Evolutionary conservation across 1,140 invertebrate species (phyloP).

Genomic region (Thalassaphorura encarpata): DNA sequence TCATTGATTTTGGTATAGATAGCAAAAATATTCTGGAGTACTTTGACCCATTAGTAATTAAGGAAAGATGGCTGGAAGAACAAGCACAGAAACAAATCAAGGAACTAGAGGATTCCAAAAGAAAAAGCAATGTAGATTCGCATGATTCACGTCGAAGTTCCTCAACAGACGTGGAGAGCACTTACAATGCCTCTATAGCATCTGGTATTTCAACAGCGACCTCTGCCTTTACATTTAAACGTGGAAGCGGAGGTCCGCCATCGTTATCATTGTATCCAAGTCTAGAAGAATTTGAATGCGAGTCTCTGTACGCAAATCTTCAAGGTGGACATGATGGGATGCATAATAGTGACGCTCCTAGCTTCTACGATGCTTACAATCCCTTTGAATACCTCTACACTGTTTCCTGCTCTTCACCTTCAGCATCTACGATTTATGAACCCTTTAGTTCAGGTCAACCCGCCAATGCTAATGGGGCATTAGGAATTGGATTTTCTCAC

Average conservation of each 20-base stretch:
- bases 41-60: conserved; percentile 24
- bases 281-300: conserved; percentile 49
- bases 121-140: not conserved
- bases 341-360: conserved; percentile 42
- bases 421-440: not conserved
- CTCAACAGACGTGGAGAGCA: not conserved
- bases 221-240: conserved; percentile 5
- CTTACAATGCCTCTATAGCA: not conserved
- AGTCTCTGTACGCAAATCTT: conserved; percentile 51
- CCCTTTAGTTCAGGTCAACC: not conserved
- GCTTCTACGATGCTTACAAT: conserved; percentile 74
- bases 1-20: conserved; percentile 27
- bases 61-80: not conserved
- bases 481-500: conserved; percentile 13
- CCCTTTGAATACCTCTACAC: conserved; percentile 70
- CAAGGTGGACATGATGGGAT: not conserved
- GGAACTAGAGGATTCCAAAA: not conserved
- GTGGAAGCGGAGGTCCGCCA: not conserved
- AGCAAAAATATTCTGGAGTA: conserved; percentile 24
- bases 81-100: not conserved
- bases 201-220: conserved; percentile 1
- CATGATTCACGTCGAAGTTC: no score
- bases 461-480: not conserved
- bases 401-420: conserved; percentile 17
- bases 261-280: conserved; percentile 18